phyloP scores from a whole-genome alignment of 2,113 vertebrate species.

The Urocolius indicus region DNA sequence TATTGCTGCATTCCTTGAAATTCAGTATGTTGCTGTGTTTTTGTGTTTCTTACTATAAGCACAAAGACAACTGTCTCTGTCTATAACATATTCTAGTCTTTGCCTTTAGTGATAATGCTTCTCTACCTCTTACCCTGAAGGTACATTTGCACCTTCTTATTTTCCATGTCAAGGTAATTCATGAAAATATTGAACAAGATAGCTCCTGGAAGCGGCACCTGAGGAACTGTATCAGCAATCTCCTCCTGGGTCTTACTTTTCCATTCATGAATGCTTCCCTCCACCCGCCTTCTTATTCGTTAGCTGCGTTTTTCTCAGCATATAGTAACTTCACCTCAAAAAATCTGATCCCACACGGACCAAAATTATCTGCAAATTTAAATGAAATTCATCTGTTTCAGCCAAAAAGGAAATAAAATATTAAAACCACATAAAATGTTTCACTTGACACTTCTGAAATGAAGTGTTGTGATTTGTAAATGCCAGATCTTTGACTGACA shows the following conservation, averaged over 20 bases:
- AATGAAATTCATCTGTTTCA: conserved; percentile 8
- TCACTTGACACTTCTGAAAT: not conserved
- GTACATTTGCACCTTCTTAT: not conserved
- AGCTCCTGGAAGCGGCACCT: not conserved
- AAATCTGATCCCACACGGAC: not conserved
- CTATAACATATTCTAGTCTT: not conserved
- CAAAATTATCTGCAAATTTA: conserved; percentile 3
- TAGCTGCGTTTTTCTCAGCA: not conserved
- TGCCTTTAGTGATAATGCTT: not conserved
- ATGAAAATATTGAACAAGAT: not conserved
- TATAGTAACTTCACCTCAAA: not conserved
- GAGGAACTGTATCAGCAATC: not conserved
- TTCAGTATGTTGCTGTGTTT: not conserved
- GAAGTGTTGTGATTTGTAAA: conserved; percentile 43
- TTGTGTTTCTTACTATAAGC: not conserved
- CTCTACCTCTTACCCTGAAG: not conserved
- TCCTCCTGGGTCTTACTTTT: not conserved
- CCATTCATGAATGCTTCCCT: conserved; percentile 2
- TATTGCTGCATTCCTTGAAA: not conserved
- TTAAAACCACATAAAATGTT: not conserved
- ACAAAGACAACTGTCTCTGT: not conserved
- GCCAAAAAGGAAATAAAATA: not conserved
- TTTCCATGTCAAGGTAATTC: not conserved
- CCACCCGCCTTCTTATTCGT: not conserved
- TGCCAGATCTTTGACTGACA: conserved; percentile 16